A percentile compares a stretch with the other conserved stretches of the same genome.
These are phyloP conservation scores for Drosophila anomalipes DNA, from an alignment of 2,888 invertebrate species.

Conservation along the genomic window DNA sequence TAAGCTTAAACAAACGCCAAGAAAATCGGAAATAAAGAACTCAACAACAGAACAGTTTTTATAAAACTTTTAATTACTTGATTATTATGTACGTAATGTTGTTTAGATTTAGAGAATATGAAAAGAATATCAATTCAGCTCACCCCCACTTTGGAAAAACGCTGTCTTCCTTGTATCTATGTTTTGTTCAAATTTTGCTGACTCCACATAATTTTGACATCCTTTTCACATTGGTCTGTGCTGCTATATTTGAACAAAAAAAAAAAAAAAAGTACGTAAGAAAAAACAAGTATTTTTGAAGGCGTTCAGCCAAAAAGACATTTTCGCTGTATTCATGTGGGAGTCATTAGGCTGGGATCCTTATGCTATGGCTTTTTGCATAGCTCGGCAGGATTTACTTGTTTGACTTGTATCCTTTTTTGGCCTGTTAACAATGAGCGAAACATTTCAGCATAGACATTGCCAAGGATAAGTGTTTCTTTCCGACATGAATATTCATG, in stretches of 20 bases:
- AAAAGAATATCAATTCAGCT: neutral
- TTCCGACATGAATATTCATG: slow-evolving; percentile 68
- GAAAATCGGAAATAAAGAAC: neutral
- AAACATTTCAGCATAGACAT: slow-evolving; percentile 54
- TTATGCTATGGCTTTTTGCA: slow-evolving; percentile 34
- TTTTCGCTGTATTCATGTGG: slow-evolving; percentile 66
- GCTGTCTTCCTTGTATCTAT: neutral
- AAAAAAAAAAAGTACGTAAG: neutral
- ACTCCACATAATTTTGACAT: slow-evolving; percentile 35
- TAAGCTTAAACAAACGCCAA: neutral
- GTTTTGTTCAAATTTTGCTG: slow-evolving; percentile 24
- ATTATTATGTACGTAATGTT: neutral
- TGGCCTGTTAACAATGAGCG: slow-evolving; percentile 55
- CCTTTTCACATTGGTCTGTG: slow-evolving; percentile 14
- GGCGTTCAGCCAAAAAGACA: slow-evolving; percentile 65
- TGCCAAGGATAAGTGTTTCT: slow-evolving; percentile 38
- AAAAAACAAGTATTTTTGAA: slow-evolving; percentile 13
- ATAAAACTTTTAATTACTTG: neutral
- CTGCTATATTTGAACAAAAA: slow-evolving; percentile 29
- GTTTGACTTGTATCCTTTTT: slow-evolving; percentile 49
- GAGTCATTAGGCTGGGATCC: slow-evolving; percentile 62
- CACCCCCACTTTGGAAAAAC: neutral
- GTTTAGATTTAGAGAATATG: neutral
- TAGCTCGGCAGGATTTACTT: slow-evolving; percentile 45
- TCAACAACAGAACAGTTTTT: neutral